Evolutionary conservation across 2,888 invertebrate species (phyloP), one percentile per base, ranked within the genome.

Genomic region (Leptinotarsa peninsularis): DNA sequence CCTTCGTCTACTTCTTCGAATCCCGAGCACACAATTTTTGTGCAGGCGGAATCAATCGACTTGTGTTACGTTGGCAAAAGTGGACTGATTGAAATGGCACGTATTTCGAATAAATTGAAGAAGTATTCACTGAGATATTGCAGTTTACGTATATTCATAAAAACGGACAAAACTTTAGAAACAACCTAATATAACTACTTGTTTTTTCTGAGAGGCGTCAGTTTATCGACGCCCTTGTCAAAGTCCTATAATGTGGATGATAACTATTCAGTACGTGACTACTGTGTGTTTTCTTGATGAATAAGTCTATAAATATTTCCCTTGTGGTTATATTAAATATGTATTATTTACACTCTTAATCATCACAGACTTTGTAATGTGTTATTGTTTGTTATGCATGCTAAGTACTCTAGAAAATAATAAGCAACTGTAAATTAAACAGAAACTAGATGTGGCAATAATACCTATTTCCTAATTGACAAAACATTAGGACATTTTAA

Each of bases 311-410:
- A 58, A 58, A 58, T 23, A 58, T 58, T 58, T 58, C 17, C 33
- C 23, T 21, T 17, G 63, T 63, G 63, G 27, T 43, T 43, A 33
- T 43, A 63, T 10, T 63, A 10, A 27, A 63, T 63, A 43, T 33
- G 43, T 63, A 63, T 33, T 17, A 27, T 14, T 33, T 63, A 27
- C 15, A 43, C 27, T 33, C 43, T 63, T 5, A 63, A 43, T 63
- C 43, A 43, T 43, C 63, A 63, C 4, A 43, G 15, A 23, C n/a
- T 33, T 18, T 43, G 43, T 15, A 63, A 63, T 43, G n/a, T 17
- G 33, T 43, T n/a, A 27, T 63, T 63, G 63, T 58, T 54, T 58
- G 52, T 52, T 52, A 52, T 52, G 43, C 43, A 43, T 54, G 54
- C 13, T 54, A 18, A 18, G 7, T 18, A 10, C 18, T 23, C 58